Base-by-base conservation (phyloP, 2,113 vertebrate genomes). In the Megalops atlanticus region DNA sequence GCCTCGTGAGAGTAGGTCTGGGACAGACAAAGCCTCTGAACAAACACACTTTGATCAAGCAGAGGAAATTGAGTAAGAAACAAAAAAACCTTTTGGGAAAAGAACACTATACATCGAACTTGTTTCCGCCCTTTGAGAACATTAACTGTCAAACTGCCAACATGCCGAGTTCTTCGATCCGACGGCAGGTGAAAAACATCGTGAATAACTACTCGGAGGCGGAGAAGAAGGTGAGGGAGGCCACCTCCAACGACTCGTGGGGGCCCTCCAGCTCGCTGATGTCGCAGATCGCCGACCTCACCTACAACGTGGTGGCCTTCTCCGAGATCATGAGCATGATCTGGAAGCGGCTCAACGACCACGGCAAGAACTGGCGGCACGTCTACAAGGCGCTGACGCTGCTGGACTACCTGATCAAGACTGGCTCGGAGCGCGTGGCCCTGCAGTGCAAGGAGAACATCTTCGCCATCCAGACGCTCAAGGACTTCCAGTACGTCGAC, bases 251-350 rank as follows among this genome's bases (percentile, higher is more conserved):
- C 14, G 98, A 99, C 89, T 97, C 98, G 0, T 99, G 98, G 98
- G 98, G 98, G 54, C 98, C 98, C 0, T 98, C 98, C 15, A 99
- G 98, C 74, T 99, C 98, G 0, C 93, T 99, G 83, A 99, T 99
- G 98, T 98, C 98, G 0, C 97, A 99, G 92, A 96, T 99, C 1
- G 97, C 98, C 0, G 98, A 99, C 88, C 94, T 99, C 73, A 99
- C 98, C 12, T 99, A 99, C 92, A 99, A 99, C 0, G 97, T 99
- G 88, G 97, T 97, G 88, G 98, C 98, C 88, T 99, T 99, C 86
- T 97, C 97, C 0, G 97, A 99, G 91, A 99, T 99, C 86, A 99
- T 99, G 98, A 97, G 96, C 89, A 99, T 99, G 98, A 98, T 98
- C 88, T 99, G 98, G 98, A 97, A 95, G 73, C 95, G 98, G 5